Evolutionary conservation across 2,888 invertebrate genomes (phyloP).

Genomic region (Amiota minor): DNA sequence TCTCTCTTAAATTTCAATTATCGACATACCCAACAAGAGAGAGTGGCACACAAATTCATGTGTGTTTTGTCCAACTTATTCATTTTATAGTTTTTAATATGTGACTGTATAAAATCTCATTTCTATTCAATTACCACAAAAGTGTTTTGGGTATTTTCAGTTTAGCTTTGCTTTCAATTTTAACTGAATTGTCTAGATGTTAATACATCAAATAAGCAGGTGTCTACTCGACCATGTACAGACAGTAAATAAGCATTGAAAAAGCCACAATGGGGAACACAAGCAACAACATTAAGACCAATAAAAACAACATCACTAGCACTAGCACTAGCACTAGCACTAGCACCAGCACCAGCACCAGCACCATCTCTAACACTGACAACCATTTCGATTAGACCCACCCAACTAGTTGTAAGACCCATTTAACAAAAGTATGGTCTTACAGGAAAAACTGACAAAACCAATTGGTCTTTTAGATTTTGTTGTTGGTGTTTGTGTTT

Average conservation of each 20-base stretch:
- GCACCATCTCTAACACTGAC: not conserved
- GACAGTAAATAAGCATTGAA: slow-evolving; percentile 21
- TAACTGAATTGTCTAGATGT: too few species aligned
- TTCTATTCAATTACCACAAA: too few species aligned
- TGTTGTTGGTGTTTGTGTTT: not conserved
- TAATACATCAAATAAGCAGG: slow-evolving; percentile 2
- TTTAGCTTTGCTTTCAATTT: too few species aligned
- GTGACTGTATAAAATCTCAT: too few species aligned
- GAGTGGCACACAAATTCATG: too few species aligned
- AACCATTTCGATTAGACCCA: too few species aligned
- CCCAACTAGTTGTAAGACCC: too few species aligned
- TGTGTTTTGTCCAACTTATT: too few species aligned
- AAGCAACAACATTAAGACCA: slow-evolving; percentile 10
- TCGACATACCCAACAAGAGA: too few species aligned
- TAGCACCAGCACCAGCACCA: not conserved
- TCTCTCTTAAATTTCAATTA: too few species aligned
- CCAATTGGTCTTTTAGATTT: not conserved
- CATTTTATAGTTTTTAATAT: too few species aligned
- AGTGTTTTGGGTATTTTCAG: too few species aligned
- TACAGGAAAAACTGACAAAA: not conserved
- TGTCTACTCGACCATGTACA: not conserved
- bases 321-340: not conserved
- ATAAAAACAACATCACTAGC: slow-evolving; percentile 7
- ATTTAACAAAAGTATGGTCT: not conserved
- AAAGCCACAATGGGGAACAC: slow-evolving; percentile 12